These are phyloP conservation scores for Trochalopteron elliotii DNA, from an alignment of 2,113 vertebrate species.

Conservation along the genomic window DNA sequence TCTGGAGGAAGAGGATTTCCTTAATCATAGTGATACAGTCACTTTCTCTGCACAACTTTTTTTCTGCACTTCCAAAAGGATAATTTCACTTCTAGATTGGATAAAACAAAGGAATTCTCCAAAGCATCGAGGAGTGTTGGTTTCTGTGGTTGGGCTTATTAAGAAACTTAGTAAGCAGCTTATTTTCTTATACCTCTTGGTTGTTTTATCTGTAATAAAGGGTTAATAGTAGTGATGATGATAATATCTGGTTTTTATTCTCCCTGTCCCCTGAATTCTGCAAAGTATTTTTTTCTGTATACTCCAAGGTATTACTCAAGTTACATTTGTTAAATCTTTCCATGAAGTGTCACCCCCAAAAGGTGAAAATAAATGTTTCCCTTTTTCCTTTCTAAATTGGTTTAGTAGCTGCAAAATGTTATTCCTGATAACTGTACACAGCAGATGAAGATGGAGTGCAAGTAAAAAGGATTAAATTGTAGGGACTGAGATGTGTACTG, in stretches of 20 bases:
- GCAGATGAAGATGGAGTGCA: background rate
- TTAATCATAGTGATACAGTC: background rate
- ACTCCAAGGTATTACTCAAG: background rate
- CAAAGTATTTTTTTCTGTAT: background rate
- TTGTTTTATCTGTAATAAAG: background rate
- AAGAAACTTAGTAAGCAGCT: background rate
- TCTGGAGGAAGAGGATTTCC: conserved; percentile 21
- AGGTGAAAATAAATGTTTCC: background rate
- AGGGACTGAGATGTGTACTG: background rate
- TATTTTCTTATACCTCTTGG: rapidly evolving
- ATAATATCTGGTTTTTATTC: background rate
- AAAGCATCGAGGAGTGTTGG: rapidly evolving
- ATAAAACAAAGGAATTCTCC: background rate
- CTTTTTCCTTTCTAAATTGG: background rate
- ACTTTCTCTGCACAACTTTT: background rate
- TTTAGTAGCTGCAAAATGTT: background rate
- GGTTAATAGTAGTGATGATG: background rate
- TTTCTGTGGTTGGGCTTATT: background rate
- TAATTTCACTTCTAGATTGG: background rate
- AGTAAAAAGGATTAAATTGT: background rate
- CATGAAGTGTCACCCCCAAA: background rate
- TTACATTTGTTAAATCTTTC: background rate
- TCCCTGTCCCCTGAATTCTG: rapidly evolving
- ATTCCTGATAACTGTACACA: background rate
- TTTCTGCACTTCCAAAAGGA: background rate